Conservation (phyloP, 2,113 vertebrate species). For the Oenanthe melanoleuca region DNA sequence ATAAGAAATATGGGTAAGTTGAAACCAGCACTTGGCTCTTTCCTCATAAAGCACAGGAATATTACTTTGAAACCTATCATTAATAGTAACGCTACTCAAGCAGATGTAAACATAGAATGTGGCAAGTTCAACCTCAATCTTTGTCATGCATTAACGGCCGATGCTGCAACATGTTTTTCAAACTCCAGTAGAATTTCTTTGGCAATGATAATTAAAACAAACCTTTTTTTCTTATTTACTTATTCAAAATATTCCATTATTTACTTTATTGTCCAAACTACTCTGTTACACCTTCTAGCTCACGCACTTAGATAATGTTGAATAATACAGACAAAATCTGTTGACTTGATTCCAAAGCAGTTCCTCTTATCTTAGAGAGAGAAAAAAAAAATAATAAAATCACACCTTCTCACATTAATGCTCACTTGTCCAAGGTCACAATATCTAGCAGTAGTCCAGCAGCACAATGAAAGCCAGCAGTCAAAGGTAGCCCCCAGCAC, state of each 20-base stretch:
- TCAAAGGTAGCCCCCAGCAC: not conserved
- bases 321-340: not conserved
- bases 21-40: conserved; percentile 18
- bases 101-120: not conserved
- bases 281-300: not conserved
- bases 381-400: not conserved
- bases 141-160: not conserved
- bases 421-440: not conserved
- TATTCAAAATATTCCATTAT: not conserved
- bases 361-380: not conserved
- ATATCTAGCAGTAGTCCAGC: not conserved
- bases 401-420: not conserved
- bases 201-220: not conserved
- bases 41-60: not conserved
- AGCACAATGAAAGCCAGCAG: not conserved
- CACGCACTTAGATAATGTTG: not conserved
- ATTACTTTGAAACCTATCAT: not conserved
- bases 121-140: not conserved
- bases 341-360: not conserved
- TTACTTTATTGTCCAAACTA: not conserved
- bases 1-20: not conserved
- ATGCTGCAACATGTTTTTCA: not conserved
- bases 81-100: not conserved
- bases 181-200: not conserved
- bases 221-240: not conserved